Base-by-base conservation (phyloP, 2,888 invertebrate species). In the Ceraclea dissimilis region DNA sequence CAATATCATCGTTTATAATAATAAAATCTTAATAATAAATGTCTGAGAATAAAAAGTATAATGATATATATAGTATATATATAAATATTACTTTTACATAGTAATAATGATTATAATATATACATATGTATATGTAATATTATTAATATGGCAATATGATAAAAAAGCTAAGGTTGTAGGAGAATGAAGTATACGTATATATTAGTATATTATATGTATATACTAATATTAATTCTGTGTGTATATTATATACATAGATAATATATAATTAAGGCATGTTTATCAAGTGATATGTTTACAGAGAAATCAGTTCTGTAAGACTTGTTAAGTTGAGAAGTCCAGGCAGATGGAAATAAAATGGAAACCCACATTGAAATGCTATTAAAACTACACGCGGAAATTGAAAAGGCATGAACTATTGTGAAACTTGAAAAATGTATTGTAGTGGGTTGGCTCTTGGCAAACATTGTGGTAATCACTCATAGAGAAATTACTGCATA, bases 241-340 rank as follows among this genome's bases (percentile, higher is more conserved):
- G 26, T 26, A 26, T 26, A 26, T 26, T 26, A 26, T 26, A 26
- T 26, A 26, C 10, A 26, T 26, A 10, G 10, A 26, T 26, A 6
- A 26, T 26, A 26, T 26, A 26, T 26, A 10, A 54, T 39, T 55
- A 55, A 55, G 55, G 55, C 55, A 51, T 55, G 55, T 31, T 49
- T 51, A 44, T 31, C 18, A 51, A 55, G 50, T 55, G 55, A 55
- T 55, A 55, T 55, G 55, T 55, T 49, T 55, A 31, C 31, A 50
- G 55, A 49, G 19, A 21, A 34, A 44, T 55, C 55, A 55, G 55
- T 55, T 55, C 55, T 34, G 46, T 55, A 33, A 46, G 21, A 18
- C 39, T 39, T 33, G 20, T 44, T 43, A 16, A 49, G 54, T 54
- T n/a, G 48, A 48, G 33, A 54, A 22, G 19, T 46, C 31, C 22